These are phyloP conservation scores for Stigmatopora argus DNA, from an alignment of 2,113 vertebrate species.

Conservation along the genomic window DNA sequence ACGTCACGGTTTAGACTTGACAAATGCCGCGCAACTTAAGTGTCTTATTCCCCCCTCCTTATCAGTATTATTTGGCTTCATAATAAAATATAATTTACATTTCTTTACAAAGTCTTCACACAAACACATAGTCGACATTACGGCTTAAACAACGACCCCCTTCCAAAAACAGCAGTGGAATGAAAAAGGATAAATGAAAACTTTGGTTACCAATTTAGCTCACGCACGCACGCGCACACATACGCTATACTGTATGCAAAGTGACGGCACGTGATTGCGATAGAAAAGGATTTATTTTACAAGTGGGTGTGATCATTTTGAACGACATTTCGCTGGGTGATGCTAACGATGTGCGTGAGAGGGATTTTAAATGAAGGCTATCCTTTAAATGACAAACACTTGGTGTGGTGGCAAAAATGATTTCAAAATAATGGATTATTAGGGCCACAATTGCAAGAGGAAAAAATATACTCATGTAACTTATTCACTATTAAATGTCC, in stretches of 20 bases:
- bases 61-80: slow-evolving; percentile 55
- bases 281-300: slow-evolving; percentile 67
- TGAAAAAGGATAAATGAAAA: slow-evolving; percentile 40
- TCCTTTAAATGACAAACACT: neutral
- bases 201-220: slow-evolving; percentile 75
- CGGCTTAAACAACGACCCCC: slow-evolving; percentile 46
- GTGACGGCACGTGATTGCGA: slow-evolving; percentile 58
- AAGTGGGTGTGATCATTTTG: slow-evolving; percentile 42
- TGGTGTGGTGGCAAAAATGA: slow-evolving; percentile 22
- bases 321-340: slow-evolving; percentile 30
- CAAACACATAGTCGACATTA: slow-evolving; percentile 42
- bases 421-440: neutral
- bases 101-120: slow-evolving; percentile 76
- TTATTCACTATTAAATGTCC: too few relatives aligned
- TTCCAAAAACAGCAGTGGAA: slow-evolving; percentile 16
- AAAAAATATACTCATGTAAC: neutral
- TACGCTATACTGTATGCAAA: slow-evolving; percentile 57
- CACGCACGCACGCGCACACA: slow-evolving; percentile 59
- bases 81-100: slow-evolving; percentile 81
- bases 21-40: slow-evolving; percentile 71
- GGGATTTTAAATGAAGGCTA: slow-evolving; percentile 19
- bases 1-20: slow-evolving; percentile 76
- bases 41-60: slow-evolving; percentile 36
- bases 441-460: neutral
- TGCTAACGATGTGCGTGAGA: slow-evolving; percentile 24